Evolutionary conservation across 2,113 vertebrate genomes (phyloP), one percentile per base, ranked within the genome.

Genomic region (Phoenicopterus ruber): DNA sequence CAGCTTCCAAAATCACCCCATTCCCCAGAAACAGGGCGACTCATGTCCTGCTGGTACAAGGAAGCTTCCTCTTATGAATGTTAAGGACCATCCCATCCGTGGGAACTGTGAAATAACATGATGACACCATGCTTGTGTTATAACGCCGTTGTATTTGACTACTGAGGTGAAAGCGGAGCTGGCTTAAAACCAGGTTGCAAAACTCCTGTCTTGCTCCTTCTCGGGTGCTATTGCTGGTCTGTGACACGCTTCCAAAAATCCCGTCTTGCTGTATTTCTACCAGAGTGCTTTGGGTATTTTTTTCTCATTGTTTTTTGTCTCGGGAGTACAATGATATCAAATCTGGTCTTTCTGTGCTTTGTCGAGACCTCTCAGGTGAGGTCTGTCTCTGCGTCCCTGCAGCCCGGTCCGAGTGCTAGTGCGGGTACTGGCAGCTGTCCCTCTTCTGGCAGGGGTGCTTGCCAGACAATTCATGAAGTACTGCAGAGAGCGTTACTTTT

Each of bases 171-270:
- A 95, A 95, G 76, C 24, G 5, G 62, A 85, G 8, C 36, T 70
- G 42, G 31, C 29, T 95, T 73, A 54, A 42, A 86, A 71, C 16
- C 50, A 42, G 5, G 44, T 55, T 94, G 82, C 77, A 73, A 89
- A 94, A 95, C 26, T 89, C 69, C 66, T 89, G 65, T 73, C 73
- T 57, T 80, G 73, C 24, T 85, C 77, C 32, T 93, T 91, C 81
- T 73, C 1, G 0, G 85, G 36, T 0, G 0, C 74, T 73, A 44
- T 32, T 0, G 4, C 61, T 50, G 26, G 16, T 52, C 71, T 83
- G 42, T 44, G 34, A 59, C 40, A 55, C 9, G 2, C 18, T 80
- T 65, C 36, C 34, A 77, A 80, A 94, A 82, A 58, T 65, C 50
- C 18, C 31, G 7, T n/a, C 42, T 26, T 77, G 12, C 31, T 77